A percentile compares a stretch with the other conserved stretches of the same genome.
Evolutionary conservation across 2,113 vertebrate species (phyloP).

Genomic region (Clarias macrocephalus): DNA sequence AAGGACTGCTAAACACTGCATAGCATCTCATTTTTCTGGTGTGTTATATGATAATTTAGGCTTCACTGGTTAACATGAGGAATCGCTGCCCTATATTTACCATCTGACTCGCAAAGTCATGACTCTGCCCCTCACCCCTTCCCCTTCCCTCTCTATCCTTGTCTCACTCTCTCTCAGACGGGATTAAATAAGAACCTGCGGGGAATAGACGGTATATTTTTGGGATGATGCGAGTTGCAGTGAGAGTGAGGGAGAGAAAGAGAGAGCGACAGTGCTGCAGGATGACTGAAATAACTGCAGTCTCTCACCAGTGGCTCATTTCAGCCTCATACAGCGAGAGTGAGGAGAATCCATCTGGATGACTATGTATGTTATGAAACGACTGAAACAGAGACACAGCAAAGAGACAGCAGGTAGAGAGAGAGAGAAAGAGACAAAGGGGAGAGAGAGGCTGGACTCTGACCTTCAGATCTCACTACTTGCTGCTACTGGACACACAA

Average conservation of each 20-base stretch:
- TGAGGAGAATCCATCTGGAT: slow-evolving; percentile 56
- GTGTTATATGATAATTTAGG: not conserved
- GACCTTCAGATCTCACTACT: slow-evolving; percentile 14
- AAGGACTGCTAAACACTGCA: not conserved
- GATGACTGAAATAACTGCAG: slow-evolving; percentile 51
- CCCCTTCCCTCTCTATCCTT: slow-evolving; percentile 12
- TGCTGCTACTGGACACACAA: not conserved
- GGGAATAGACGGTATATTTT: slow-evolving; percentile 40
- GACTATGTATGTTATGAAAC: slow-evolving; percentile 5
- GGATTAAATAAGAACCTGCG: slow-evolving; percentile 36
- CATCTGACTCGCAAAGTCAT: not conserved
- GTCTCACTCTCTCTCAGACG: slow-evolving; percentile 5
- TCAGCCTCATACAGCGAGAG: slow-evolving; percentile 31
- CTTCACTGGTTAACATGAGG: not conserved
- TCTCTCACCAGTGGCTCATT: slow-evolving; percentile 50
- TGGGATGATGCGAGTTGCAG: slow-evolving; percentile 3
- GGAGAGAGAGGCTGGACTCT: not conserved
- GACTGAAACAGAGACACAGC: slow-evolving; percentile 11
- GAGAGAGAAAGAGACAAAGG: not conserved
- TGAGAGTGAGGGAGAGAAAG: not conserved
- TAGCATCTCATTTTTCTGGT: not conserved
- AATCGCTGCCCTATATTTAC: slow-evolving; percentile 2
- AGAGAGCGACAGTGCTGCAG: slow-evolving; percentile 39
- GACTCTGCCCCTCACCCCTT: slow-evolving; percentile 14
- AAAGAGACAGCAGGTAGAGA: slow-evolving; percentile 5